A percentile compares a stretch with the other conserved stretches of the same genome.
These are phyloP conservation scores for Spheniscus humboldti DNA, from an alignment of 2,797 vertebrate species.

Conservation along the genomic window DNA sequence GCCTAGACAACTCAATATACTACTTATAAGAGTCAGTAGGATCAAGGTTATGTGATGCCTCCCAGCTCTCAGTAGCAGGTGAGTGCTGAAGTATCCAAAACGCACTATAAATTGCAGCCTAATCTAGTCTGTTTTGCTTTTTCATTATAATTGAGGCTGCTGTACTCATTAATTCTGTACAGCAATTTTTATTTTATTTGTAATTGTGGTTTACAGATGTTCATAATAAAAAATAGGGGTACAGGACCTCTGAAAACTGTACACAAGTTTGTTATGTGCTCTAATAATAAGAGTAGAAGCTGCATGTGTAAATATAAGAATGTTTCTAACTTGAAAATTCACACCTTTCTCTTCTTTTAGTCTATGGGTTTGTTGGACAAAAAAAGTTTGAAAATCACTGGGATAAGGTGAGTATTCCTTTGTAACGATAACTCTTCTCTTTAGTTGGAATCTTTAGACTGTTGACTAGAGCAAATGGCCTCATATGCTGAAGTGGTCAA, in stretches of 20 bases:
- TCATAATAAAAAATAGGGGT: not conserved
- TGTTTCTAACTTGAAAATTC: not conserved
- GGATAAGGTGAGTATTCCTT: constrained; percentile 87
- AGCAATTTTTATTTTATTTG: not conserved
- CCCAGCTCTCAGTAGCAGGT: not conserved
- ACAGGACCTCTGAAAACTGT: not conserved
- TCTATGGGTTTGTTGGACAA: constrained; percentile 98
- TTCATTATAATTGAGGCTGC: not conserved
- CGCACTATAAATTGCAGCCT: not conserved
- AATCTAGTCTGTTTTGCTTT: not conserved
- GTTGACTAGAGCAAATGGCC: not conserved
- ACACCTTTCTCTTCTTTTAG: constrained; percentile 65
- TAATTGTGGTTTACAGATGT: not conserved
- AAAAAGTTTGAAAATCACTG: constrained; percentile 96
- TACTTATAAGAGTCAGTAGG: not conserved
- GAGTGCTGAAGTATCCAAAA: not conserved
- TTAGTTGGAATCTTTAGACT: not conserved
- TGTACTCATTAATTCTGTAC: not conserved
- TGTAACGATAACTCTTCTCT: not conserved
- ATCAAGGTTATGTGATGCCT: not conserved
- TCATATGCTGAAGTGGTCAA: not conserved
- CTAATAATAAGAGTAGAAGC: not conserved
- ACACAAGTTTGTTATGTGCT: not conserved
- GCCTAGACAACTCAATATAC: not conserved
- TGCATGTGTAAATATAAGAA: fast-evolving